Base-by-base conservation (phyloP, 1,140 invertebrate species). In the Apocrypta bakeri region DNA sequence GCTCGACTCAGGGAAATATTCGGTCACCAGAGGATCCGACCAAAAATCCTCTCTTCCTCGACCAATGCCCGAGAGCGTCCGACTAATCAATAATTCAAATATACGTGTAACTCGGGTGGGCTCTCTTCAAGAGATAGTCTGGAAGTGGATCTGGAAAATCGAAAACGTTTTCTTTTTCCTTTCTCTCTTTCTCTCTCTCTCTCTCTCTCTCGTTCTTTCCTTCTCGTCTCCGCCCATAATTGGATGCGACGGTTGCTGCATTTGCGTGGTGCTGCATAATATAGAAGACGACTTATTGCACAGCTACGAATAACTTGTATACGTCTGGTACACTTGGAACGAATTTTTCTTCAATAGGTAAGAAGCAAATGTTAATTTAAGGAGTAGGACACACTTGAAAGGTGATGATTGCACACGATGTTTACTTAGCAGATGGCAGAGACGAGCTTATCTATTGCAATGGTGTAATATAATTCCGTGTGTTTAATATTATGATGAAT, bases 71-170 rank as follows among this genome's bases (percentile, higher is more conserved):
- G 29, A 63, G 68, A 37, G 17, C 56, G 7, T 8, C 14, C 7
- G 48, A 33, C 24, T 69, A 80, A 80, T 72, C 78, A 80, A 80
- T 80, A 73, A 63, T 73, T 72, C 69, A 29, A 73, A 63, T 71
- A 79, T 56, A 68, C 64, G 33, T 72, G 29, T 37, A 80, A 63
- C 78, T 63, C 31, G 68, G 31, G 37, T 12, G 31, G 37, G 11
- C 8, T 9, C 33, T 37, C 25, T 78, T 78, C 63, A 0, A 42
- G 7, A 64, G 31, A 29, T n/a, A 37, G 37, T 25, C 40, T n/a
- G 33, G n/a, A 66, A 2, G n/a, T 63, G 40, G 42, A 72, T 80
- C 48, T 63, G 37, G 78, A 72, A 72, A 72, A 80, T 80, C 68
- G 68, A 80, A 72, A 80, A 80, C 29, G 68, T 17, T 72, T 17